Conservation (phyloP, 2,888 invertebrate species). For the Drosophila borborema region DNA sequence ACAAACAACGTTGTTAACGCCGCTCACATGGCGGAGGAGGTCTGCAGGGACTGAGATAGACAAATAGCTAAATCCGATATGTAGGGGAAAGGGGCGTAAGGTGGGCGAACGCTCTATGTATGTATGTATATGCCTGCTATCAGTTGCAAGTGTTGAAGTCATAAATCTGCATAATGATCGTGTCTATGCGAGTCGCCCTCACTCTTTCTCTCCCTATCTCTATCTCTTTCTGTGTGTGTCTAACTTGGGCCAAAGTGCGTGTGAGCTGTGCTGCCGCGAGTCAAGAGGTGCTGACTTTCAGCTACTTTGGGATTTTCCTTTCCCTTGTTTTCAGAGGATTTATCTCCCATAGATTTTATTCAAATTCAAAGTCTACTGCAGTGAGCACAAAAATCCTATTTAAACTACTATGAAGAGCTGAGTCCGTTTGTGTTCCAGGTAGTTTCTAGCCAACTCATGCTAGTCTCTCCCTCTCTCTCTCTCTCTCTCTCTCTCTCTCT, state of each 20-base stretch:
- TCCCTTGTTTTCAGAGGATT: too few relatives aligned
- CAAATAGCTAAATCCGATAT: neutral
- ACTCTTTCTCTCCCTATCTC: neutral
- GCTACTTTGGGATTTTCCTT: too few relatives aligned
- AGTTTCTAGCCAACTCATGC: too few relatives aligned
- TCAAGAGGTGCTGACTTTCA: too few relatives aligned
- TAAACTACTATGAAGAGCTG: too few relatives aligned
- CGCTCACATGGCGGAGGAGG: neutral
- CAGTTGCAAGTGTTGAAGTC: conserved; percentile 79
- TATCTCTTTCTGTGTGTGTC: conserved; percentile 23
- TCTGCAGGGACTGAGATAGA: neutral
- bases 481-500: too few relatives aligned
- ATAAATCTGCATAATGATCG: conserved; percentile 75
- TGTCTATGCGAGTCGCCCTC: conserved; percentile 13
- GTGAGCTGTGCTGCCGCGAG: neutral
- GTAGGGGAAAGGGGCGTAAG: neutral
- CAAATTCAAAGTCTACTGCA: too few relatives aligned
- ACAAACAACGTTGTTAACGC: conserved; percentile 75
- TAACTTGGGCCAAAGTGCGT: conserved; percentile 11
- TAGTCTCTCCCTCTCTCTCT: too few relatives aligned
- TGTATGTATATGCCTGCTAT: conserved; percentile 27
- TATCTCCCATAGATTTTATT: too few relatives aligned
- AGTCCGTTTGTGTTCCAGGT: too few relatives aligned
- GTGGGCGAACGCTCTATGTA: conserved; percentile 1
- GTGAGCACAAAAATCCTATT: too few relatives aligned